Conservation (phyloP, 2,113 vertebrate species). For the Australoheros scitulus region DNA sequence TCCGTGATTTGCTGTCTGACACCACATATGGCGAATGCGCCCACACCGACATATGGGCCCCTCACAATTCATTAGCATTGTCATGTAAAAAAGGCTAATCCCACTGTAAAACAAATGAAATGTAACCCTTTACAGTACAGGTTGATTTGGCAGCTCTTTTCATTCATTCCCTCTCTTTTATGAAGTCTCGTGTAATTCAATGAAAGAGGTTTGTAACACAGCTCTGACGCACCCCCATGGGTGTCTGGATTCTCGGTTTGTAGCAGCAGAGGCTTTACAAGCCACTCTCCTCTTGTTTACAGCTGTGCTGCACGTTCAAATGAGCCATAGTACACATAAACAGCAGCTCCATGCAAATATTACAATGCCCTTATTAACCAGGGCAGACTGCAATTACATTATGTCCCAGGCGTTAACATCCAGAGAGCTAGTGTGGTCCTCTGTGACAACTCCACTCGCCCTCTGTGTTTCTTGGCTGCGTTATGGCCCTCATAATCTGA, state of each 20-base stretch:
- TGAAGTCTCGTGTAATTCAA: constrained; percentile 62
- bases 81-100: constrained; percentile 68
- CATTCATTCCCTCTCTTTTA: constrained; percentile 50
- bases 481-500: constrained; percentile 73
- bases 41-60: constrained; percentile 57
- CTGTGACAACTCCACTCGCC: constrained; percentile 60
- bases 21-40: constrained; percentile 65
- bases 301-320: constrained; percentile 51
- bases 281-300: constrained; percentile 60
- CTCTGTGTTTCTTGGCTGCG: constrained; percentile 67
- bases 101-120: constrained; percentile 70
- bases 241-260: constrained; percentile 18
- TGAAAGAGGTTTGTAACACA: constrained; percentile 53
- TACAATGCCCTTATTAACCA: constrained; percentile 67
- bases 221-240: constrained; percentile 19
- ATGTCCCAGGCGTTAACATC: constrained; percentile 58
- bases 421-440: constrained; percentile 36
- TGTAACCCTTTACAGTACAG: constrained; percentile 55
- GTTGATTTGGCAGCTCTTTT: constrained; percentile 44
- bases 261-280: constrained; percentile 46
- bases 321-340: constrained; percentile 67
- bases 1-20: constrained; percentile 50
- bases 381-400: constrained; percentile 65
- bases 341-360: constrained; percentile 69
- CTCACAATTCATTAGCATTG: constrained; percentile 72